Base-by-base conservation (phyloP, 2,888 invertebrate genomes). In the Sisyra nigra region DNA sequence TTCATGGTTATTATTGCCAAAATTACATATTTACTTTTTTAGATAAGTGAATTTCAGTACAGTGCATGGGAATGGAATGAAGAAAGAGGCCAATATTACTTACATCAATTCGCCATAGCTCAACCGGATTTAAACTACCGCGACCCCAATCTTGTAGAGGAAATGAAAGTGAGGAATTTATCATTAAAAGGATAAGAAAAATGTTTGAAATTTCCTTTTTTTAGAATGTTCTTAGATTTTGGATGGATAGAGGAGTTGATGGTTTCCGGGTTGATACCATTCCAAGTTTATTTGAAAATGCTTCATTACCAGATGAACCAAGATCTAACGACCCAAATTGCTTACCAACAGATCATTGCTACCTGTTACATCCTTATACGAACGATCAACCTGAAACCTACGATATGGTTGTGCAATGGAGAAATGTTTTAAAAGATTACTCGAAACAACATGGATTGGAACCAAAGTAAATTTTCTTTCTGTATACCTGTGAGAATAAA, bases 251-350 rank as follows among this genome's bases (percentile, higher is more conserved):
- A 52, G 91, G 89, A 1, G 75, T 91, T 0, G 82, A 85, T 54
- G 94, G 93, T 1, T 88, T 93, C 54, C 74, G 91, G 50, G 69
- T 93, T 34, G 85, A 86, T 54, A 84, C 86, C 2, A 71, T 85
- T n/a, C 67, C 68, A 4, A 51, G 49, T 52, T 46, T 72, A 7
- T 63, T 59, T 42, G 72, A 72, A 54, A 56, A 54, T 29, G 51
- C 52, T 9, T 33, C 54, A 5, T 50, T 64, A 1, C 44, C 29
- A 3, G 61, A 71, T 45, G 71, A 71, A 51, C 65, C 67, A 1
- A 24, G 37, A 14, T 55, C 60, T 5, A 48, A 50, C 40, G 41
- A 13, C 31, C 41, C 54, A 1, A 52, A 48, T 2, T 46, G 47
- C 10, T 40, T 44, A n/a, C 50, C 53, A 1, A 65, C 68, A 9